phyloP scores from a whole-genome alignment of 92 coral and sea anemone species.

The Hydrozoanthus gracilis region DNA sequence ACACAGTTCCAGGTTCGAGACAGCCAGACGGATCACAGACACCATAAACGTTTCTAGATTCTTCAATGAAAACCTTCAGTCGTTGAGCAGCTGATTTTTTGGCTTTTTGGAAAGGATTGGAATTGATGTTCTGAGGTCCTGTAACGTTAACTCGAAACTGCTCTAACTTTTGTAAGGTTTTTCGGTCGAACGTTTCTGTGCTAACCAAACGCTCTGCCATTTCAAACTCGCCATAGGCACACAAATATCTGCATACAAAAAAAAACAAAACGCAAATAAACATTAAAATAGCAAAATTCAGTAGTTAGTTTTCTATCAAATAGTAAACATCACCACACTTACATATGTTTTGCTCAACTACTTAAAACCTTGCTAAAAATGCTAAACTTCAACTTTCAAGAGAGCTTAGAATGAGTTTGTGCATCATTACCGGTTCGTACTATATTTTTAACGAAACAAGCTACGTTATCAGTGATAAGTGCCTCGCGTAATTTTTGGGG shows the following conservation, averaged over 20 bases:
- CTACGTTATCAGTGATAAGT: too few species aligned
- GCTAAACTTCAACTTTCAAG: too few species aligned
- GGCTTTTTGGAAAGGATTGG: conserved; percentile 62
- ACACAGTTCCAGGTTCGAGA: conserved; percentile 68
- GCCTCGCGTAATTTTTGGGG: too few species aligned
- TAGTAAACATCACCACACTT: too few species aligned
- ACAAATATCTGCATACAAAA: conserved; percentile 40
- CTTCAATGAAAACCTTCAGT: conserved; percentile 76
- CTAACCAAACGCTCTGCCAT: conserved; percentile 73
- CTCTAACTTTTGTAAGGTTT: conserved; percentile 50
- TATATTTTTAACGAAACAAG: too few species aligned
- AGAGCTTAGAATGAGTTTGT: too few species aligned
- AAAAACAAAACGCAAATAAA: background rate
- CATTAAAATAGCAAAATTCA: background rate
- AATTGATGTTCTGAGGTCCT: conserved; percentile 51
- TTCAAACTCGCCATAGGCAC: conserved; percentile 68
- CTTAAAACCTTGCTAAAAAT: too few species aligned
- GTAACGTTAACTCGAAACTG: conserved; percentile 67
- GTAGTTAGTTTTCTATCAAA: background rate
- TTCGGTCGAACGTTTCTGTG: conserved; percentile 44
- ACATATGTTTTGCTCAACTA: too few species aligned
- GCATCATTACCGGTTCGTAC: too few species aligned
- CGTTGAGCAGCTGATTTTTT: conserved; percentile 74
- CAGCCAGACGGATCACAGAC: conserved; percentile 83
- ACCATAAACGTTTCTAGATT: conserved; percentile 92